These are phyloP conservation scores for Tetramorium alpestre DNA, from an alignment of 1,140 invertebrate genomes.

Conservation along the genomic window DNA sequence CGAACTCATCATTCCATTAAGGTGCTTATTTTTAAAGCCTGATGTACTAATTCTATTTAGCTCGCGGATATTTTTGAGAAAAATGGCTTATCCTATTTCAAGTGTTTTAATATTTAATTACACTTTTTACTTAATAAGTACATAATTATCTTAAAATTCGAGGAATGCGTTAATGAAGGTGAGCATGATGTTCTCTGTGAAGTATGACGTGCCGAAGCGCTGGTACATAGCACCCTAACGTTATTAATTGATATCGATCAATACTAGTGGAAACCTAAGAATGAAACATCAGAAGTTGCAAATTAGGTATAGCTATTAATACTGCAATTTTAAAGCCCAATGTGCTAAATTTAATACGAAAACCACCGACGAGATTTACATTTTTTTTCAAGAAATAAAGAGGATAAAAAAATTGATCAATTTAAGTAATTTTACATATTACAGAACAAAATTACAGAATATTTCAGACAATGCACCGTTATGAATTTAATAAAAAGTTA, in stretches of 20 bases:
- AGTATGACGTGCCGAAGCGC: not conserved
- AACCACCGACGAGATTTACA: not conserved
- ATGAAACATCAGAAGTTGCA: not conserved
- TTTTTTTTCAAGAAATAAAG: not conserved
- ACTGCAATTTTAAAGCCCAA: not conserved
- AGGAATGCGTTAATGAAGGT: not conserved
- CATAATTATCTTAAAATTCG: not conserved
- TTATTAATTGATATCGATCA: constrained; percentile 16
- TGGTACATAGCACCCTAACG: not conserved
- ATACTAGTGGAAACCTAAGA: constrained; percentile 8
- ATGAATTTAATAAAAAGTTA: not conserved
- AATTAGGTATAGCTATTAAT: not conserved
- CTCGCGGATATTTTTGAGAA: not conserved
- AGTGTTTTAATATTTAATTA: not conserved
- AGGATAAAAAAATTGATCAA: not conserved
- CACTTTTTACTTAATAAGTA: not conserved
- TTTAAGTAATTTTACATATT: not conserved
- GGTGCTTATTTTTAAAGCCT: not conserved
- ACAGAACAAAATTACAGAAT: not conserved
- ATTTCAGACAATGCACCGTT: not conserved
- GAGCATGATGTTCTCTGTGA: not conserved
- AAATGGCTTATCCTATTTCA: not conserved
- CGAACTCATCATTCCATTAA: not conserved
- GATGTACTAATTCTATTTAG: not conserved
- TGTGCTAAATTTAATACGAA: not conserved